Conservation (phyloP, 2,888 invertebrate genomes). For the Drosophila antonietae region DNA sequence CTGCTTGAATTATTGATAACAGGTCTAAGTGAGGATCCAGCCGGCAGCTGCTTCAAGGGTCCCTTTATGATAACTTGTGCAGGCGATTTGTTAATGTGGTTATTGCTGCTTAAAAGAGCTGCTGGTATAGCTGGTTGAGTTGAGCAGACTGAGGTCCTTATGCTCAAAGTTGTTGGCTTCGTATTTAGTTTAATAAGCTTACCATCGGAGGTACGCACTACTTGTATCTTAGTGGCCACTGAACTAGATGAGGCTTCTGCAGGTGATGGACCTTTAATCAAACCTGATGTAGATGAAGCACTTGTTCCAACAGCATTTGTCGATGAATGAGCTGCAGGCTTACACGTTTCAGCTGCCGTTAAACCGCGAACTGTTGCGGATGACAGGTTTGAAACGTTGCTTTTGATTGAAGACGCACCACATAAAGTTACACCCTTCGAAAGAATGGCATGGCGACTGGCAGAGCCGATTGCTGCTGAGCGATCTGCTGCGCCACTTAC, state of each 20-base stretch:
- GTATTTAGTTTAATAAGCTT: constrained; percentile 68
- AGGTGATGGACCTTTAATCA: constrained; percentile 6
- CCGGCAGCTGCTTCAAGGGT: constrained; percentile 43
- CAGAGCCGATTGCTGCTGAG: constrained; percentile 12
- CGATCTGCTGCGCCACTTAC: constrained; percentile 9
- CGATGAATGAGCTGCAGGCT: background rate
- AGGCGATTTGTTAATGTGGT: constrained; percentile 45
- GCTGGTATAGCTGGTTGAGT: constrained; percentile 11
- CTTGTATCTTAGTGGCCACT: constrained; percentile 46
- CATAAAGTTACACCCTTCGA: constrained; percentile 55
- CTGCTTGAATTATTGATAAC: constrained; percentile 28
- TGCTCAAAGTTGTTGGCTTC: constrained; percentile 36
- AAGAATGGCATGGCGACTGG: constrained; percentile 61
- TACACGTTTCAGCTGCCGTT: constrained; percentile 26
- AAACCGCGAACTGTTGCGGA: constrained; percentile 49
- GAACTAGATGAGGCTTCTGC: constrained; percentile 1
- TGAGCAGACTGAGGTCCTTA: constrained; percentile 6
- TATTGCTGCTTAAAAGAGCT: constrained; percentile 12
- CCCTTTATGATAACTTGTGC: constrained; percentile 62
- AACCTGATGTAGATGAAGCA: background rate
- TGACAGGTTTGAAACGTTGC: constrained; percentile 15
- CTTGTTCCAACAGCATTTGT: constrained; percentile 1
- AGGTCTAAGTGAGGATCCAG: constrained; percentile 31
- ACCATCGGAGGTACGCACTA: constrained; percentile 70
- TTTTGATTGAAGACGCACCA: constrained; percentile 54